Base-by-base conservation (phyloP, 2,888 invertebrate species). In the Apocheima hispidaria region DNA sequence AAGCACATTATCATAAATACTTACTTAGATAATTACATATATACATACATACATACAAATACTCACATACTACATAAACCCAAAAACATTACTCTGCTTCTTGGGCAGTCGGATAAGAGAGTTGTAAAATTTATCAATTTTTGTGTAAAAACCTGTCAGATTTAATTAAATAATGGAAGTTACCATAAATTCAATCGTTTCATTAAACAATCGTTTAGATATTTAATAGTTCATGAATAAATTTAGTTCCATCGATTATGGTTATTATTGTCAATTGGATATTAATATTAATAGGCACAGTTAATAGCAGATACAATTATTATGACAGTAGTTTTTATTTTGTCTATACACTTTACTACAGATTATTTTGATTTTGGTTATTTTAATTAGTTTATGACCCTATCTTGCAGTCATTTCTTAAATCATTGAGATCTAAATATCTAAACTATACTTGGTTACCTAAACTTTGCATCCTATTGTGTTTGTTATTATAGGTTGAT, bases 191-290 rank as follows among this genome's bases (percentile, higher is more conserved):
- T 12, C n/a, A 28, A 51, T 40, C 51, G 18, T 38, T 18, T 1
- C n/a, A 30, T 51, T 51, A 30, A 38, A 38, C 38, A 51, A 51
- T 38, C 28, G 20, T 40, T 51, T 40, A 26, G 12, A 38, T 14
- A 16, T 26, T 20, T 49, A 49, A 49, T 38, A 40, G 40, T 40
- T 51, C 51, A 51, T 51, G 51, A 51, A 51, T 51, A 51, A 40
- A 40, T 51, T 51, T 38, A 4, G 23, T 26, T 51, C 38, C 12
- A 26, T 38, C 23, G 16, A 51, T 40, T 28, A 30, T 30, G 38
- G 16, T 26, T 38, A 38, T 23, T 49, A 23, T 28, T 44, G 26
- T 44, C 14, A 28, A 49, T 49, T 38, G 36, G 36, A 26, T 50
- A 50, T 50, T 38, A 50, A 38, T 50, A 26, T 26, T 49, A 38